Conservation (phyloP, 2,888 invertebrate genomes). For the Oxystoma pomonae region DNA sequence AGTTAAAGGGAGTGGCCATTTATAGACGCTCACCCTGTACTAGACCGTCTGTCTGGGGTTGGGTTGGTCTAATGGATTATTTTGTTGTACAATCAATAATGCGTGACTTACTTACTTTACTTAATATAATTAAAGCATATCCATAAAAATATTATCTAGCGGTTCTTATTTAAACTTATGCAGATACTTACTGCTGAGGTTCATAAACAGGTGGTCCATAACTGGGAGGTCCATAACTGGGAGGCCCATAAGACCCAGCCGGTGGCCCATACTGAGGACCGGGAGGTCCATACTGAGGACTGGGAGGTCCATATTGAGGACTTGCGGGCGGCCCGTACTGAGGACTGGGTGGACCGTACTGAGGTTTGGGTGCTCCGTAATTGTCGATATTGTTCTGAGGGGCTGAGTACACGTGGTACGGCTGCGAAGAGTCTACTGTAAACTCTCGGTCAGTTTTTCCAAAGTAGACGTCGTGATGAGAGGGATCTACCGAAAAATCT, state of each 20-base stretch:
- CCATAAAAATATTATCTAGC: too few species aligned
- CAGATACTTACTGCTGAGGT: too few species aligned
- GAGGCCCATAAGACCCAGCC: slow-evolving; percentile 24
- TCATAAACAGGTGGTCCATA: slow-evolving; percentile 31
- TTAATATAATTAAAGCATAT: too few species aligned
- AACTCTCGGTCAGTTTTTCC: not conserved
- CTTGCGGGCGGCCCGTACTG: slow-evolving; percentile 30
- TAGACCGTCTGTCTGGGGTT: too few species aligned
- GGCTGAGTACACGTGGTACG: not conserved
- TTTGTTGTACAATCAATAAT: too few species aligned
- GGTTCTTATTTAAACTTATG: too few species aligned
- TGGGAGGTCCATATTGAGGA: slow-evolving; percentile 23
- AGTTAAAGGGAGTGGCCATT: too few species aligned
- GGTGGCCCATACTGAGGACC: slow-evolving; percentile 24
- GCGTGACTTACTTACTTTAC: too few species aligned
- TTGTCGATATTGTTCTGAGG: not conserved
- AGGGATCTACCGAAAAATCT: too few species aligned
- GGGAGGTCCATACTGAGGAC: slow-evolving; percentile 26
- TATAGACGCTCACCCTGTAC: too few species aligned
- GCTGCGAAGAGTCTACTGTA: not conserved
- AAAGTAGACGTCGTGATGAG: too few species aligned
- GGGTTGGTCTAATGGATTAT: too few species aligned
- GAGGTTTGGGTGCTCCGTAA: slow-evolving; percentile 18
- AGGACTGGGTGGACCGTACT: slow-evolving; percentile 35
- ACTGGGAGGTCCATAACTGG: slow-evolving; percentile 24